phyloP scores from a whole-genome alignment of 2,797 vertebrate species.

The Podargus strigoides region DNA sequence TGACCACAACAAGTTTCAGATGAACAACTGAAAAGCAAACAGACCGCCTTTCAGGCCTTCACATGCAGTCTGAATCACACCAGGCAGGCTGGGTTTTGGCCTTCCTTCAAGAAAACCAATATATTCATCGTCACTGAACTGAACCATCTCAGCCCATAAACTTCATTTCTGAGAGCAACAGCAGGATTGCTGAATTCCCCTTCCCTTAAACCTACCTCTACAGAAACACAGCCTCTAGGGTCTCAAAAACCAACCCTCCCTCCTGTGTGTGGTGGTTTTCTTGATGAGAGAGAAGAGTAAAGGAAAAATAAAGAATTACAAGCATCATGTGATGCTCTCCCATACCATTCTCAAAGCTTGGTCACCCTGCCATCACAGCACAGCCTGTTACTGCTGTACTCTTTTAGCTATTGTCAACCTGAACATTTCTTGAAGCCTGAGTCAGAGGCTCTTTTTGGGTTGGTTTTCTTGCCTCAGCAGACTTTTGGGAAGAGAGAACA shows the following conservation, averaged over 20 bases:
- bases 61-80: background rate
- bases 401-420: background rate
- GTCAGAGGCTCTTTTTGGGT: background rate
- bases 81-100: background rate
- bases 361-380: background rate
- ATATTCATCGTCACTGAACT: background rate
- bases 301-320: background rate
- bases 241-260: background rate
- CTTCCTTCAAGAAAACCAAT: background rate
- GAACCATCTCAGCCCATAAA: background rate
- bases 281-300: background rate
- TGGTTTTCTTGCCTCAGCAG: background rate
- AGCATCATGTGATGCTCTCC: background rate
- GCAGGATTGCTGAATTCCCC: background rate
- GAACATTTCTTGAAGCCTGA: background rate
- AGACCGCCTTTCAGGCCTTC: background rate
- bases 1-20: background rate
- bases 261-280: background rate
- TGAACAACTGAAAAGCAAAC: background rate
- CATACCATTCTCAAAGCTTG: rapidly evolving
- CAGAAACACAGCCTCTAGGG: background rate
- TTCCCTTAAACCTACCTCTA: background rate
- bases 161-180: background rate
- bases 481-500: background rate
- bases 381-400: background rate